Percentiles rank a stretch among this genome's conserved stretches.
phyloP scores from a whole-genome alignment of 2,113 vertebrate species.

The Dromaius novaehollandiae region DNA sequence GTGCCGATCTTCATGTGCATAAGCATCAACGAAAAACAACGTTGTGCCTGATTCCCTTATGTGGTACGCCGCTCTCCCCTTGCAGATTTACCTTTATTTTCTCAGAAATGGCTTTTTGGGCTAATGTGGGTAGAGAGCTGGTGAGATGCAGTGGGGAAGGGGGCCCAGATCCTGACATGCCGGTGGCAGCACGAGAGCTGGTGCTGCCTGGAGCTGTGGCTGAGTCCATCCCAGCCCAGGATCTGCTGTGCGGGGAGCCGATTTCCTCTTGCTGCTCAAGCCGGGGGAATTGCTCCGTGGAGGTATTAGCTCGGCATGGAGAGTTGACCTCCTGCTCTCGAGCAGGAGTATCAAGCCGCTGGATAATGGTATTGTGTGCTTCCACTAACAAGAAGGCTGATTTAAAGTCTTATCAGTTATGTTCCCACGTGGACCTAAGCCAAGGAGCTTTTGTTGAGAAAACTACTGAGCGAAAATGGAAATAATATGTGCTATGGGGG shows the following conservation, averaged over 20 bases:
- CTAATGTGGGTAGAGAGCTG: background rate
- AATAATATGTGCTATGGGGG: background rate
- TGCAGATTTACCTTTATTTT: background rate
- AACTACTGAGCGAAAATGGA: background rate
- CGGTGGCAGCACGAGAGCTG: background rate
- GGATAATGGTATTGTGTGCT: constrained; percentile 13
- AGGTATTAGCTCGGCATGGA: background rate
- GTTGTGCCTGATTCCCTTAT: background rate
- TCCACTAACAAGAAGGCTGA: constrained; percentile 44
- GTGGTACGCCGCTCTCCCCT: background rate
- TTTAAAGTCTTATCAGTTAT: constrained; percentile 15
- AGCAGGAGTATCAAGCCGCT: constrained; percentile 25
- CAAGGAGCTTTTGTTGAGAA: background rate
- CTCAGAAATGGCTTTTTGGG: background rate
- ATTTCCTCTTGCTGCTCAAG: background rate
- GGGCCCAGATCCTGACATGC: fast-evolving
- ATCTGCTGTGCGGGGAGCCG: background rate
- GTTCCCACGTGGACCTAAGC: background rate
- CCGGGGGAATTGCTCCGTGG: background rate
- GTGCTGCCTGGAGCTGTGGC: background rate
- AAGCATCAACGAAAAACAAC: background rate
- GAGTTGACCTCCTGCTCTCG: constrained; percentile 41
- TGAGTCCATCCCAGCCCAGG: background rate
- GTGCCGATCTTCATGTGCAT: background rate
- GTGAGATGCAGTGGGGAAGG: fast-evolving